Base-by-base conservation (phyloP, 2,113 vertebrate genomes). In the Melanerpes formicivorus region DNA sequence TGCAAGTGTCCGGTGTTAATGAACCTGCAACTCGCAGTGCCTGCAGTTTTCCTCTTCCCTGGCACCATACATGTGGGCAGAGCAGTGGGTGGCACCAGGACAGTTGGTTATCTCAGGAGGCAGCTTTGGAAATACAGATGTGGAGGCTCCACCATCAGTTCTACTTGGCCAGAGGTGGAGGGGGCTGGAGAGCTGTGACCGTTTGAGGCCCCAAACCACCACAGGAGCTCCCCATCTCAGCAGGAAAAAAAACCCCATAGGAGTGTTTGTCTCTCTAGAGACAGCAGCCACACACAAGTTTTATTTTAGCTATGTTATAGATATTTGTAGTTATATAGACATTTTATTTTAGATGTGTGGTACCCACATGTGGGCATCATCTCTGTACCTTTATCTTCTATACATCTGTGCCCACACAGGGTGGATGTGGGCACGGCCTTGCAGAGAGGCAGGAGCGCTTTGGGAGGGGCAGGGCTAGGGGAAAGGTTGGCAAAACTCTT, bases 1-100 rank as follows among this genome's bases (percentile, higher is more conserved):
- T 72, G 73, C 65, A 86, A 93, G 70, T 74, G 66, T 48, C 19
- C 29, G 44, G 52, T 46, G 90, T 86, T 96, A 96, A 97, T 80
- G 90, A 97, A 96, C 0, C 80, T 40, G 80, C 50, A 75, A 74
- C 26, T 34, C 27, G 44, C 27, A 78, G 82, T 42, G 25, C 44
- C 63, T 40, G 70, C 42, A 50, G 56, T 94, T 90, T 44, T 18
- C 14, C 44, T 21, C 30, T 21, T 30, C 63, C 52, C 55, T 12
- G 44, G 55, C 5, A 23, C 52, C 23, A 19, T 19, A 21, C 48
- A 50, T 50, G 48, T 50, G 12, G 42, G 64, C 64, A 58, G 40
- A 29, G 52, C 52, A 7, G 10, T 4, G n/a, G 30, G 25, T 11
- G 15, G 18, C 5, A 5, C 23, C 12, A 14, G 75, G 32, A 10